Evolutionary conservation across 2,797 vertebrate species (phyloP), one percentile per base, ranked within the genome.

Genomic region (Nyctibius grandis): DNA sequence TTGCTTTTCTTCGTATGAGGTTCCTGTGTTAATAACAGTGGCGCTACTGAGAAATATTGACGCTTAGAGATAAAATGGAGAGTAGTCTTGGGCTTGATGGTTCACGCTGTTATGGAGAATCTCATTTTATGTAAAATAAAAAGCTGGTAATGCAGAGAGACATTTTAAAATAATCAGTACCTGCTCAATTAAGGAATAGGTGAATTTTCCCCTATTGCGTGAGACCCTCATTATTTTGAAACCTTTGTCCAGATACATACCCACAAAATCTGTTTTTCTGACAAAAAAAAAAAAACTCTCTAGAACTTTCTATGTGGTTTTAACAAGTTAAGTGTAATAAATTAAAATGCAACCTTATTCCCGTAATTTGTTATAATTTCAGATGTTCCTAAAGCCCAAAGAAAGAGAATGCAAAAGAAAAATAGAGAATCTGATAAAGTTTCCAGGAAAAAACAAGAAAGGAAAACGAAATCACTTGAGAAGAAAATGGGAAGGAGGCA

Each of bases 381-480:
- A 98, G 98, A 98, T 95, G 97, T 98, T 10, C 98, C 98, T 93
- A 97, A 91, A 88, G 98, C 97, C 91, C 97, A 63, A 93, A 98
- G 98, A 93, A 99, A 98, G 89, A 98, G 97, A 73, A 90, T 25
- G 6, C 98, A 97, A 63, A 97, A 96, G 89, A 98, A 97, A 96
- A 97, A 95, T 7, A 98, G 97, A 98, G 97, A 95, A 84, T 89
- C 73, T 75, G 95, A 94, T 75, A 98, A 98, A 88, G 42, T 79
- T 48, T 75, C 94, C 54, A 97, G 95, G 78, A 98, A 95, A 88
- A 97, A 97, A n/a, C 95, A 98, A 73, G 88, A 56, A 51, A 93
- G 59, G 67, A 98, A 98, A 88, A 97, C 98, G 85, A 98, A 96
- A 72, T 93, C 94, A 0, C 85, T 74, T 72, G 98, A 98, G 94